These are phyloP conservation scores for Trochalopteron elliotii DNA, from an alignment of 2,113 vertebrate genomes.

Conservation along the genomic window DNA sequence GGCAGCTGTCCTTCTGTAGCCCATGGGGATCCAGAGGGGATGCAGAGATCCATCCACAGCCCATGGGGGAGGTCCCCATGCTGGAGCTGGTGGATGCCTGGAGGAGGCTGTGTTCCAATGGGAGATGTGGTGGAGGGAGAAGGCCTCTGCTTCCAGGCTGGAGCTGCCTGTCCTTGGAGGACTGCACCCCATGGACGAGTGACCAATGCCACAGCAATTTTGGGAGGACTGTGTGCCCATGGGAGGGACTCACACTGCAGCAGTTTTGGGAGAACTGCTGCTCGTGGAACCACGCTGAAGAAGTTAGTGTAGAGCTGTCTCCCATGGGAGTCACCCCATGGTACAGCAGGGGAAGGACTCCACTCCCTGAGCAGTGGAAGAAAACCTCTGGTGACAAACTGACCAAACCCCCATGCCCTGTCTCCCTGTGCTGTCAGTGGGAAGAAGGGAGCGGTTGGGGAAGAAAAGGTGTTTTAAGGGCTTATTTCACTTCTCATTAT, in stretches of 20 bases:
- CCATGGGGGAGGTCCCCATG: fast-evolving
- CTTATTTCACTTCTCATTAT: background rate
- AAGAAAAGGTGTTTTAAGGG: background rate
- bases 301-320: background rate
- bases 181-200: background rate
- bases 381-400: background rate
- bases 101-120: background rate
- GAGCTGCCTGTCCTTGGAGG: background rate
- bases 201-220: background rate
- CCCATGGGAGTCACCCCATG: background rate
- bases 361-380: background rate
- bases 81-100: fast-evolving
- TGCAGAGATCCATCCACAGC: background rate
- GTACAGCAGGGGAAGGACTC: background rate
- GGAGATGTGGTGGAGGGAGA: background rate
- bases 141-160: background rate
- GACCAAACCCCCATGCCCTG: background rate
- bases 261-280: background rate
- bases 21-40: fast-evolving
- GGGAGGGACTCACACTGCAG: background rate
- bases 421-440: fast-evolving
- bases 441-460: background rate
- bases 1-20: background rate
- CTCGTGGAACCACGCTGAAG: fast-evolving
- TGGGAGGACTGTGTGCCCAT: background rate